Conservation (phyloP, 1,140 invertebrate genomes). For the Maniola jurtina region DNA sequence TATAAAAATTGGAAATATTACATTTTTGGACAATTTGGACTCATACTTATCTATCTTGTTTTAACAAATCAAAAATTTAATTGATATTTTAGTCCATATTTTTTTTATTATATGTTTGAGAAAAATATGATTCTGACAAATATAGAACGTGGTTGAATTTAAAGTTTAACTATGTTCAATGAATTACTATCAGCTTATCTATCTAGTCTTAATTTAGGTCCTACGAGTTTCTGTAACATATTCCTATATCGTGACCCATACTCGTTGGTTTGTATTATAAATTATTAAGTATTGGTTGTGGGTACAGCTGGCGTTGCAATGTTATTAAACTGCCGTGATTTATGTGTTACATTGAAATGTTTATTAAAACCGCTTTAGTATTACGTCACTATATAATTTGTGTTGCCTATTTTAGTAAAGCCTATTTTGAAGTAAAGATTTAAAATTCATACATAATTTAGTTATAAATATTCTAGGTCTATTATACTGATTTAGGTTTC, state of each 20-base stretch:
- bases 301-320: not conserved
- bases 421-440: not conserved
- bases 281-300: not conserved
- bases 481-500: no score
- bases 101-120: no score
- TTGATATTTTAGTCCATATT: no score
- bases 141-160: not conserved
- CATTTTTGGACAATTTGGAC: no score
- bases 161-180: not conserved
- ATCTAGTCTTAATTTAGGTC: not conserved
- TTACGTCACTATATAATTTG: not conserved
- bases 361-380: not conserved
- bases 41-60: no score
- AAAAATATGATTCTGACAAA: not conserved
- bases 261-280: not conserved
- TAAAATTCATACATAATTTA: no score
- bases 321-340: not conserved
- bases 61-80: no score
- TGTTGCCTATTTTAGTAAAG: not conserved
- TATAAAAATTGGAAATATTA: no score
- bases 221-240: constrained; percentile 2
- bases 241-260: not conserved
- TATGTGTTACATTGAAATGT: not conserved
- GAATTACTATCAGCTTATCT: not conserved
- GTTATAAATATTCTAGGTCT: no score